A percentile compares a stretch with the other conserved stretches of the same genome.
Evolutionary conservation across 2,113 vertebrate genomes (phyloP).

Genomic region (Aviceda subcristata): DNA sequence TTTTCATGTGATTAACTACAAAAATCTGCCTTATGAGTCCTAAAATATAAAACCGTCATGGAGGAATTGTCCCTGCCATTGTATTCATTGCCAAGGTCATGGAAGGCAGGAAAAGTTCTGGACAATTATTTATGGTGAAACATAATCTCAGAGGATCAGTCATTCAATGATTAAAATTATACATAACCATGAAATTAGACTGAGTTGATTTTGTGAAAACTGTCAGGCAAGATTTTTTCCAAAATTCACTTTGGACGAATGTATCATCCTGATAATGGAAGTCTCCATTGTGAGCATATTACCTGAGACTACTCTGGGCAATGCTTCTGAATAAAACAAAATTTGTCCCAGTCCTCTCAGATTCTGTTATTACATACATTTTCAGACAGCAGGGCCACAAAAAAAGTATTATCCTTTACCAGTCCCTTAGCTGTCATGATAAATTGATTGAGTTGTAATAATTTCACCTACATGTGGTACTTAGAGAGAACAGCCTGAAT

Average conservation of each 20-base stretch:
- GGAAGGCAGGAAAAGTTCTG: constrained; percentile 20
- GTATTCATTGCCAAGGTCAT: constrained; percentile 7
- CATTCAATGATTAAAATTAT: background rate
- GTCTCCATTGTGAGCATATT: background rate
- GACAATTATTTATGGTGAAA: constrained; percentile 15
- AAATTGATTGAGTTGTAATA: background rate
- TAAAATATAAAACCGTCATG: background rate
- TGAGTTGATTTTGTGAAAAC: background rate
- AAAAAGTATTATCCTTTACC: background rate
- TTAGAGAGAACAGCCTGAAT: background rate
- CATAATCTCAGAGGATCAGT: background rate
- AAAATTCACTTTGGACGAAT: constrained; percentile 6
- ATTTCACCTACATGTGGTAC: background rate
- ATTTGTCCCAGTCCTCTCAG: background rate
- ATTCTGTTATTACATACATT: background rate
- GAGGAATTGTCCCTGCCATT: background rate
- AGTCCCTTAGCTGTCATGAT: background rate
- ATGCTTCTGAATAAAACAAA: background rate
- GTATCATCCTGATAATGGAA: background rate
- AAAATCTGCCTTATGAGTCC: background rate
- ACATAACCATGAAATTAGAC: background rate
- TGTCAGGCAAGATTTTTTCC: background rate
- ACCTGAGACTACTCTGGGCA: background rate
- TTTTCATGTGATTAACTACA: background rate
- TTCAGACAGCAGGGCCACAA: background rate